Evolutionary conservation across 2,888 invertebrate genomes (phyloP), one percentile per base, ranked within the genome.

Genomic region (Polydrusus pterygomalis): DNA sequence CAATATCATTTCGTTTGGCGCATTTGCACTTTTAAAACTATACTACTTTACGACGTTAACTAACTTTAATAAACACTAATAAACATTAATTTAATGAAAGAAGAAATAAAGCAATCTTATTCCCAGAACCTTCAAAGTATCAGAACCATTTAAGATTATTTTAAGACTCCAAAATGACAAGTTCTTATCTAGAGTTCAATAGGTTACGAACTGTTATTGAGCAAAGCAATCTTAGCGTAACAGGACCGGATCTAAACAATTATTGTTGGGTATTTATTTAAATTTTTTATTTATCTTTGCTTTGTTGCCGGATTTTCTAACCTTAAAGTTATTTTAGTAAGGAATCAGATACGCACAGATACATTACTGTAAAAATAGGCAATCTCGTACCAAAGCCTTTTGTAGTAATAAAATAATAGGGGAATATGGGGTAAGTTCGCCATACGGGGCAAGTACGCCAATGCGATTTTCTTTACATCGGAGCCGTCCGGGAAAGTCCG

Each of bases 161-260:
- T 75, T 68, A 63, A 79, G 79, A 74, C 68, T 67, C 75, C 70
- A 78, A 79, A 80, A 81, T 79, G 78, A 79, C 79, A 78, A 73
- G 43, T 72, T 76, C 70, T 79, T 80, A 81, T 81, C 79, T 79
- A 73, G 70, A 79, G 81, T 80, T 82, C 80, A 80, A 79, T 75
- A 79, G 82, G 82, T 81, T 79, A 75, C 63, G 47, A 60, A 76
- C 54, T 79, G 70, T 77, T 77, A 80, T 80, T 81, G 79, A 79
- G 78, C 77, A 77, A 75, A 69, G 49, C 73, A 18, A 38, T 73
- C 70, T 77, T 74, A 30, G 43, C 64, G 58, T 63, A 62, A 40
- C 76, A 76, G 76, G 56, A 20, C 43, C 43, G 74, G 68, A 63
- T 30, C 13, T 7, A 63, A 18, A 25, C 47, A 62, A 43, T 40